A percentile compares a stretch with the other conserved stretches of the same genome.
Evolutionary conservation across 2,113 vertebrate genomes (phyloP).

Genomic region (Vireo altiloquus): DNA sequence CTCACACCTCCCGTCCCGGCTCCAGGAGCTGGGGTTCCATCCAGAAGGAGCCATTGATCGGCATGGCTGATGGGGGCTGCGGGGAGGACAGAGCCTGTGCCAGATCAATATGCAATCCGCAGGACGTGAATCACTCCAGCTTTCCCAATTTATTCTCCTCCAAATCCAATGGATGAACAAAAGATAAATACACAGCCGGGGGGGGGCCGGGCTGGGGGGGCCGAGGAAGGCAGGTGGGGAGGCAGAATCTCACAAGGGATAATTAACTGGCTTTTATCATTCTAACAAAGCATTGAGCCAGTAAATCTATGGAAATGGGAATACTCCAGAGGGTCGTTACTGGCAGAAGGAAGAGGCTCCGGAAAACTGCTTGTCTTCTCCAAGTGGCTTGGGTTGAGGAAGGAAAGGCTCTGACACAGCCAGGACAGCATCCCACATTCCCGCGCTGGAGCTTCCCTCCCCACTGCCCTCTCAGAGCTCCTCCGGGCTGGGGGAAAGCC

Average conservation of each 20-base stretch:
- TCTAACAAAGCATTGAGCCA: slow-evolving; percentile 42
- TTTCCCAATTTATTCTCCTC: slow-evolving; percentile 60
- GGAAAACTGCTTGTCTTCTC: not conserved
- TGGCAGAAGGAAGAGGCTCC: not conserved
- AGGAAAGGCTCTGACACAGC: not conserved
- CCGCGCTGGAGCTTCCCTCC: not conserved
- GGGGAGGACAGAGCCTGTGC: slow-evolving; percentile 28
- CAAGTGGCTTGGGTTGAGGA: not conserved
- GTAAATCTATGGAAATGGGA: slow-evolving; percentile 32
- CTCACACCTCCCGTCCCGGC: not conserved
- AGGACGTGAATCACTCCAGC: slow-evolving; percentile 62
- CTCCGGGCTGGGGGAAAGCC: not conserved
- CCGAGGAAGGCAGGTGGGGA: slow-evolving; percentile 15
- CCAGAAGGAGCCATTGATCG: slow-evolving; percentile 49
- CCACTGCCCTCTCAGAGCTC: not conserved
- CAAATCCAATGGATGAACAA: slow-evolving; percentile 52
- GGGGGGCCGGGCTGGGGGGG: not conserved
- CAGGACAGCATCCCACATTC: not conserved
- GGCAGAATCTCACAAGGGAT: slow-evolving; percentile 6
- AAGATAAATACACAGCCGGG: slow-evolving; percentile 50
- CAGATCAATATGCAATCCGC: slow-evolving; percentile 59
- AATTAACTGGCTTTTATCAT: slow-evolving; percentile 63
- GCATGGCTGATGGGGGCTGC: slow-evolving; percentile 34
- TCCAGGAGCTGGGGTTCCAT: not conserved
- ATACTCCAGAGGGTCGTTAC: not conserved